These are phyloP conservation scores for Ceryle rudis DNA, from an alignment of 2,797 vertebrate species.

Conservation along the genomic window DNA sequence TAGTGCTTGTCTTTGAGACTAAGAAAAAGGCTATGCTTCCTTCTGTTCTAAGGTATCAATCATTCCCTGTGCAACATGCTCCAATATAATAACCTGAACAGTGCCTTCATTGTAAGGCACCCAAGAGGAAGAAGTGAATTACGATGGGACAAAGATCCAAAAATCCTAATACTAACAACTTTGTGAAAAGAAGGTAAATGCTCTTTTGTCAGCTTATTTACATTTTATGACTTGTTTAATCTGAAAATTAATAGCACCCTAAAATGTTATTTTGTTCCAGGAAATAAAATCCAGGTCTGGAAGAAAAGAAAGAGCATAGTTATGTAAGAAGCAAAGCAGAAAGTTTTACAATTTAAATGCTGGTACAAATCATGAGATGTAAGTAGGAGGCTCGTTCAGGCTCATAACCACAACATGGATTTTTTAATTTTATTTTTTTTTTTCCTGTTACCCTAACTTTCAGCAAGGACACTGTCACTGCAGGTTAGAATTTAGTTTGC, in stretches of 20 bases:
- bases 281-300: conserved; percentile 50
- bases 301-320: not conserved
- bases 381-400: not conserved
- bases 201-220: conserved; percentile 66
- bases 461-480: not conserved
- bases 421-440: not conserved
- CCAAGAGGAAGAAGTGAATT: conserved; percentile 59
- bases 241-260: conserved; percentile 51
- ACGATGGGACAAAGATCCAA: conserved; percentile 54
- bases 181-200: conserved; percentile 52
- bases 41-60: conserved; percentile 49
- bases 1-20: conserved; percentile 2
- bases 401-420: not conserved
- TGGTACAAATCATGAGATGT: not conserved
- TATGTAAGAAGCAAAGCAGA: not conserved
- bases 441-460: not conserved
- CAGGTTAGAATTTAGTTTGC: not conserved
- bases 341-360: not conserved
- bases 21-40: conserved; percentile 42
- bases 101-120: conserved; percentile 52
- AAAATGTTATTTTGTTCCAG: conserved; percentile 46
- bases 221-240: conserved; percentile 59
- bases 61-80: not conserved
- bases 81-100: conserved; percentile 28
- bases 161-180: conserved; percentile 59